Evolutionary conservation across 2,797 vertebrate species (phyloP).

Genomic region (Pangasius krempfi): DNA sequence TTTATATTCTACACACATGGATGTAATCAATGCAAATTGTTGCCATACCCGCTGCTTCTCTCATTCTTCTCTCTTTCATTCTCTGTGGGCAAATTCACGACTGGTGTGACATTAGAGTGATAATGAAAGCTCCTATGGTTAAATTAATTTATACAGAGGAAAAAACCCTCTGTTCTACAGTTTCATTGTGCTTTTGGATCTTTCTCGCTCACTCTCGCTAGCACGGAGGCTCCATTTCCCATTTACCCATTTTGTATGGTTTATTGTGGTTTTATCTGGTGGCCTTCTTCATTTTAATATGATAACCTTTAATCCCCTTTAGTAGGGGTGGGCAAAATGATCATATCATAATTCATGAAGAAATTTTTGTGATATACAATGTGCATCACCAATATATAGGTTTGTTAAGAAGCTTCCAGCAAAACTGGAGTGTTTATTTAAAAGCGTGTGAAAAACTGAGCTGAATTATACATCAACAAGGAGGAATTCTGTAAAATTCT

Average conservation of each 20-base stretch:
- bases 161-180: constrained; percentile 18
- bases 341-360: neutral
- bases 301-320: neutral
- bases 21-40: constrained; percentile 22
- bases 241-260: neutral
- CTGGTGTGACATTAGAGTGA: constrained; percentile 30
- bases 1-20: constrained; percentile 30
- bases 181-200: constrained; percentile 7
- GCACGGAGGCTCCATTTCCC: neutral
- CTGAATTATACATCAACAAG: neutral
- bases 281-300: neutral
- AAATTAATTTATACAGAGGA: constrained; percentile 40
- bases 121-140: constrained; percentile 44
- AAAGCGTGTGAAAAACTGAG: neutral
- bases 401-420: neutral
- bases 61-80: constrained; percentile 41
- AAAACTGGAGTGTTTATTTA: neutral
- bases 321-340: neutral
- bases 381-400: neutral
- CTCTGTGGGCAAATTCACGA: constrained; percentile 34
- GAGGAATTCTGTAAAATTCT: neutral
- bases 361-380: neutral
- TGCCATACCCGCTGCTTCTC: constrained; percentile 31
- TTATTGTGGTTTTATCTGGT: neutral
- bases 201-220: constrained; percentile 12